These are phyloP conservation scores for Diploptera punctata DNA, from an alignment of 2,888 invertebrate species.

Conservation along the genomic window DNA sequence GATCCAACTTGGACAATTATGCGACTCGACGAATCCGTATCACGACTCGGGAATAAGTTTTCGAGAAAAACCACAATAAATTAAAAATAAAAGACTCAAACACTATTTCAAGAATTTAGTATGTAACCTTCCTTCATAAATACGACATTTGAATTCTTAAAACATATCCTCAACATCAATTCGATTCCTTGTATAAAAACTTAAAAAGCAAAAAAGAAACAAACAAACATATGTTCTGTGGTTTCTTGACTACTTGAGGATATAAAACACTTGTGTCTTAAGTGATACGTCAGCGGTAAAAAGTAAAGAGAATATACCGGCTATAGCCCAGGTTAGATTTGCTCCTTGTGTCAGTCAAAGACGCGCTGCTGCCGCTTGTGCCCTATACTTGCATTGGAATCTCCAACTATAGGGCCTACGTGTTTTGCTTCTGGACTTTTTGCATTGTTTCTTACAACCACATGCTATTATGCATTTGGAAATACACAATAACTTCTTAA, in stretches of 20 bases:
- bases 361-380: not conserved
- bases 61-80: no score
- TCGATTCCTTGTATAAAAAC: not conserved
- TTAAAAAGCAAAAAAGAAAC: no score
- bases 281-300: conserved; percentile 12
- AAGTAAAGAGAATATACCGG: not conserved
- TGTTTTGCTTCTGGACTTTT: not conserved
- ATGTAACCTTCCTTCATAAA: conserved; percentile 6
- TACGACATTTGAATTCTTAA: not conserved
- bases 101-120: conserved; percentile 2
- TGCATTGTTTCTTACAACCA: no score
- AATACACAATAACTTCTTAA: no score
- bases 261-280: conserved; percentile 19
- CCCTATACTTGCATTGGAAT: conserved; percentile 7
- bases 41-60: not conserved
- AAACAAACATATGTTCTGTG: not conserved
- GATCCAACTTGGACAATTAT: not conserved
- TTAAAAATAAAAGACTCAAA: conserved; percentile 12
- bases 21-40: conserved; percentile 1
- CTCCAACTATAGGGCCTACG: not conserved
- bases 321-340: conserved; percentile 22
- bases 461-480: no score
- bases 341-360: not conserved
- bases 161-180: not conserved
- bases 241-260: not conserved